Percentiles rank a stretch among this genome's conserved stretches.
These are phyloP conservation scores for Synanthedon andrenaeformis DNA, from an alignment of 2,888 invertebrate genomes.

Conservation along the genomic window DNA sequence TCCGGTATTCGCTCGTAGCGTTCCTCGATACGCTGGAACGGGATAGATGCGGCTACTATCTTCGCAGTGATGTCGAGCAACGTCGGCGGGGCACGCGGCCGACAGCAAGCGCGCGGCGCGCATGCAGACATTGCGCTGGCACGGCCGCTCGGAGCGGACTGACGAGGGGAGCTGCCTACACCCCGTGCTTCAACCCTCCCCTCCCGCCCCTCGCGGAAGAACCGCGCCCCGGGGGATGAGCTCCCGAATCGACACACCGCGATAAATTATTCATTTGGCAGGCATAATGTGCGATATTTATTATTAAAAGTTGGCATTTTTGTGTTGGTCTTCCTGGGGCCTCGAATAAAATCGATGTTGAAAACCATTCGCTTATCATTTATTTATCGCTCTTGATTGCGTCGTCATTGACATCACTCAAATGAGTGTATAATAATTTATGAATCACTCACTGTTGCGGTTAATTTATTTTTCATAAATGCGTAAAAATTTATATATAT, in stretches of 20 bases:
- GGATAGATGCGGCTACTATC: conserved; percentile 85
- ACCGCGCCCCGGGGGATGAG: conserved; percentile 45
- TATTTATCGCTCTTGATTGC: conserved; percentile 13
- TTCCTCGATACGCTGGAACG: conserved; percentile 89
- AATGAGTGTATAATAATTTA: background rate
- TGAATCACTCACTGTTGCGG: background rate
- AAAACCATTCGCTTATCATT: conserved; percentile 20
- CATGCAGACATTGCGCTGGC: conserved; percentile 66
- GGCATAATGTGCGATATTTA: conserved; percentile 66
- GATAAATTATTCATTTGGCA: conserved; percentile 68
- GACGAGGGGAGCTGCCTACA: conserved; percentile 30
- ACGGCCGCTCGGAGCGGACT: conserved; percentile 66
- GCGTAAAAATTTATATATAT: background rate
- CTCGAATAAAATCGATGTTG: conserved; percentile 39
- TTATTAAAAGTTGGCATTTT: conserved; percentile 69
- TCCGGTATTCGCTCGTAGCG: conserved; percentile 89
- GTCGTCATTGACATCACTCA: background rate
- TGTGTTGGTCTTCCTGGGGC: conserved; percentile 41
- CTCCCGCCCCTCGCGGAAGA: conserved; percentile 14
- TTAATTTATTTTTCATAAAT: background rate
- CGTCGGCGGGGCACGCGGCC: conserved; percentile 76
- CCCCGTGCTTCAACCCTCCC: conserved; percentile 16
- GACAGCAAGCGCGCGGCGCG: conserved; percentile 67
- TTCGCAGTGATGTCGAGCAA: conserved; percentile 86
- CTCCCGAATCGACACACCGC: conserved; percentile 60